Evolutionary conservation across 2,888 invertebrate species (phyloP).

Genomic region (Gastrophysa polygoni): DNA sequence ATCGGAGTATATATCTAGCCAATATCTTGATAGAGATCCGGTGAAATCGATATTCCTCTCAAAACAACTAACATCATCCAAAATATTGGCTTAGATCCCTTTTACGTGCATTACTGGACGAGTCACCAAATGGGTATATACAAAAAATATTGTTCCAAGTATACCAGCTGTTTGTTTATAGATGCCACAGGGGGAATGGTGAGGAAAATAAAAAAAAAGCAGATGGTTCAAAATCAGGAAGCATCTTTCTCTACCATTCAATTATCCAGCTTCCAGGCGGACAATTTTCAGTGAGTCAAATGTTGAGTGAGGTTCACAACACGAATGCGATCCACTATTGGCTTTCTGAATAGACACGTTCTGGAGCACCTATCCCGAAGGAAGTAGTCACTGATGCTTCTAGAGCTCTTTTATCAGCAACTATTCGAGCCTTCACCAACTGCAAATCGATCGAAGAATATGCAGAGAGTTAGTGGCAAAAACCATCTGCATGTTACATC

Average conservation of each 20-base stretch:
- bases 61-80: neutral
- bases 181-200: neutral
- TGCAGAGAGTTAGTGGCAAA: neutral
- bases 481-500: constrained; percentile 8
- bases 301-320: neutral
- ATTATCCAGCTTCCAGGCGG: neutral
- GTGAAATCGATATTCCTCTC: neutral
- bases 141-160: neutral
- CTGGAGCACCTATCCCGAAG: constrained; percentile 9
- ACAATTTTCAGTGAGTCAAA: neutral
- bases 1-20: neutral
- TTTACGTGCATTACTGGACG: neutral
- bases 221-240: neutral
- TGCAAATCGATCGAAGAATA: neutral
- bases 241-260: neutral
- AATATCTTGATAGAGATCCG: neutral
- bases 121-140: neutral
- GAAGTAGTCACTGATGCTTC: constrained; percentile 6
- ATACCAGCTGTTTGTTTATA: neutral
- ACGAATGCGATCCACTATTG: neutral
- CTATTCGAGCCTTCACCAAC: constrained; percentile 4
- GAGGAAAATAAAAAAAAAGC: neutral
- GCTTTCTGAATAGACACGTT: constrained; percentile 9
- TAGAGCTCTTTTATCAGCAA: constrained; percentile 8
- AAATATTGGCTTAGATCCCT: neutral